Percentiles rank a stretch among this genome's conserved stretches.
Evolutionary conservation across 2,888 invertebrate species (phyloP).

Genomic region (Gonocerus acuteangulatus): DNA sequence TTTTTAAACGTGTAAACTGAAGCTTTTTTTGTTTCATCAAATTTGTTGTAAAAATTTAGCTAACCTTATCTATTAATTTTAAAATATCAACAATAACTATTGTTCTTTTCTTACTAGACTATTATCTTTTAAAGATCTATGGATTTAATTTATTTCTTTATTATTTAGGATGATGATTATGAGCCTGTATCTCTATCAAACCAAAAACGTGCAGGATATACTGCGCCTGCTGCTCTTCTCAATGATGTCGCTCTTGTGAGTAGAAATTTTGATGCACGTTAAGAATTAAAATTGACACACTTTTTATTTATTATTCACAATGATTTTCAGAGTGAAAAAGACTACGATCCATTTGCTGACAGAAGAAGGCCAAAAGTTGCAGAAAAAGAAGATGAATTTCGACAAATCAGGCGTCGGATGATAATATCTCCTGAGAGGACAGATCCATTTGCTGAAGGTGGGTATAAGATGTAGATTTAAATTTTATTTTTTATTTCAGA

Average conservation of each 20-base stretch:
- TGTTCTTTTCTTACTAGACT: too few species aligned
- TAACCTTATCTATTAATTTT: too few species aligned
- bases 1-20: too few species aligned
- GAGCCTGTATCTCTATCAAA: constrained; percentile 58
- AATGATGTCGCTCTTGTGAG: constrained; percentile 74
- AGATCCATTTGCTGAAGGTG: constrained; percentile 97
- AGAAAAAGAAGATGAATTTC: constrained; percentile 95
- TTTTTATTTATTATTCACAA: not conserved
- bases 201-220: constrained; percentile 68
- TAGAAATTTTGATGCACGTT: too few species aligned
- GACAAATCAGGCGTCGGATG: constrained; percentile 77
- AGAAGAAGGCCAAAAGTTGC: constrained; percentile 85
- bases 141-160: too few species aligned
- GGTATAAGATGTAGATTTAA: constrained; percentile 44
- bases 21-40: too few species aligned
- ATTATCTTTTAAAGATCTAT: too few species aligned
- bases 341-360: constrained; percentile 91
- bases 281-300: constrained; percentile 37
- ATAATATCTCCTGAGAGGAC: constrained; percentile 93
- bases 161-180: constrained; percentile 74
- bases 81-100: too few species aligned
- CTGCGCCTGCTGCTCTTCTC: constrained; percentile 77
- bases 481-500: too few species aligned
- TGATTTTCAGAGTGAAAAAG: constrained; percentile 67
- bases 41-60: too few species aligned